These are phyloP conservation scores for Tenthredo distinguenda DNA, from an alignment of 2,888 invertebrate genomes.

Conservation along the genomic window DNA sequence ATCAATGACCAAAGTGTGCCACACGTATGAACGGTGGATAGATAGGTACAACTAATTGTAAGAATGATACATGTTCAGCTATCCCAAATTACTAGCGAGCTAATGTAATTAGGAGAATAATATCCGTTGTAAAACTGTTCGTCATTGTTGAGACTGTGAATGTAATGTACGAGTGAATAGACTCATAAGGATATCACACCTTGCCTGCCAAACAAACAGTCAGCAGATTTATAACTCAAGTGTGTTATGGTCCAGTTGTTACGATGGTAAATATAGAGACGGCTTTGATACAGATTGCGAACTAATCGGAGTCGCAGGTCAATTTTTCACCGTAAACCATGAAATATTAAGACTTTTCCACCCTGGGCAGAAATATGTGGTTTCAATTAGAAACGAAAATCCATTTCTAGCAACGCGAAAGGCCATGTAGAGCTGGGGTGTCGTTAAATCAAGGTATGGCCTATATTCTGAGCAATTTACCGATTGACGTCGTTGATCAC, in stretches of 20 bases:
- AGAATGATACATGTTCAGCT: slow-evolving; percentile 13
- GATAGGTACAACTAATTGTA: not conserved
- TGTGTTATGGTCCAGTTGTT: slow-evolving; percentile 61
- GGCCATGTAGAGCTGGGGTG: not conserved
- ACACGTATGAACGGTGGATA: not conserved
- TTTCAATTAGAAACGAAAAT: not conserved
- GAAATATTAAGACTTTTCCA: not conserved
- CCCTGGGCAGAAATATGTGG: not conserved
- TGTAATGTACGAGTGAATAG: slow-evolving; percentile 52
- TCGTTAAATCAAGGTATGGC: not conserved
- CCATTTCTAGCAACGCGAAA: not conserved
- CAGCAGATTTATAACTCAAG: slow-evolving; percentile 61
- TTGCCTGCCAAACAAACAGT: slow-evolving; percentile 61
- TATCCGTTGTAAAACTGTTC: slow-evolving; percentile 58
- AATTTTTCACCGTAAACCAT: not conserved
- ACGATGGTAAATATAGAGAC: slow-evolving; percentile 54
- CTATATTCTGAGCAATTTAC: not conserved
- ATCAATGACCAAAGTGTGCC: slow-evolving; percentile 7
- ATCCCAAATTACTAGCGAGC: slow-evolving; percentile 54
- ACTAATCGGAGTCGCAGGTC: not conserved
- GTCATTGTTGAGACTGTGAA: slow-evolving; percentile 59
- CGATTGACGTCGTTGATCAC: not conserved
- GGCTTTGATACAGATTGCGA: not conserved
- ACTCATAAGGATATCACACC: slow-evolving; percentile 58
- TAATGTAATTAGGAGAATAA: slow-evolving; percentile 61